phyloP scores from a whole-genome alignment of 2,797 vertebrate genomes.

The Lates japonicus region DNA sequence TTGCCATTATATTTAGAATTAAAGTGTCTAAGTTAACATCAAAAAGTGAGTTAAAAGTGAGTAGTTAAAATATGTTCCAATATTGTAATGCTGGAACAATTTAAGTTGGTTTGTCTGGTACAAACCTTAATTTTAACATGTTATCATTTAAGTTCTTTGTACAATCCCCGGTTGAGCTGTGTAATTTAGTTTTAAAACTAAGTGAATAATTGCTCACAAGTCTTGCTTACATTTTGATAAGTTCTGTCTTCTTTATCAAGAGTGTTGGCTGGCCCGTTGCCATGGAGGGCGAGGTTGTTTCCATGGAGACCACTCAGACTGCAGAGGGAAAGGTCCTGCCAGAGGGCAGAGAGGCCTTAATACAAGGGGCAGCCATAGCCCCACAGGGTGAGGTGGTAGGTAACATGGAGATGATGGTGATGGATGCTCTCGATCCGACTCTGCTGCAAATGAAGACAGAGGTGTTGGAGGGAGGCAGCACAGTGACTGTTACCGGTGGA shows the following conservation, averaged over 20 bases:
- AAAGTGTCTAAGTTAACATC: no score
- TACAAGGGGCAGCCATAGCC: constrained; percentile 76
- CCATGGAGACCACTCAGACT: constrained; percentile 78
- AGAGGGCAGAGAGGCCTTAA: constrained; percentile 88
- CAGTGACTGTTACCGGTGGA: constrained; percentile 91
- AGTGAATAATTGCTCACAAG: not conserved
- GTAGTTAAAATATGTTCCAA: no score
- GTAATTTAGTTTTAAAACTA: not conserved
- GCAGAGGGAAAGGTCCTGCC: constrained; percentile 93
- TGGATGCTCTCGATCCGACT: constrained; percentile 95
- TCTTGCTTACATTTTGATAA: not conserved
- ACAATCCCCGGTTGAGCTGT: not conserved
- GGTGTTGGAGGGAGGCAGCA: constrained; percentile 90
- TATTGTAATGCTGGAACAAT: no score
- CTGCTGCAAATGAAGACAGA: constrained; percentile 98
- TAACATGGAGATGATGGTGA: constrained; percentile 98
- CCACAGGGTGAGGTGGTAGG: constrained; percentile 83
- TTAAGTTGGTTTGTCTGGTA: not conserved
- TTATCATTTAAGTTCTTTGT: not conserved
- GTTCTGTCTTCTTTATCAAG: constrained; percentile 17
- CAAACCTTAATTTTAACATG: no score
- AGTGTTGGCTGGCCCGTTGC: constrained; percentile 48
- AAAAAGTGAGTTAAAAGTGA: no score
- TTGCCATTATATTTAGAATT: no score
- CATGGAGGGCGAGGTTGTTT: constrained; percentile 81